Percentiles rank a stretch among this genome's conserved stretches.
Evolutionary conservation across 2,888 invertebrate species (phyloP).

Genomic region (Agrotis ipsilon): DNA sequence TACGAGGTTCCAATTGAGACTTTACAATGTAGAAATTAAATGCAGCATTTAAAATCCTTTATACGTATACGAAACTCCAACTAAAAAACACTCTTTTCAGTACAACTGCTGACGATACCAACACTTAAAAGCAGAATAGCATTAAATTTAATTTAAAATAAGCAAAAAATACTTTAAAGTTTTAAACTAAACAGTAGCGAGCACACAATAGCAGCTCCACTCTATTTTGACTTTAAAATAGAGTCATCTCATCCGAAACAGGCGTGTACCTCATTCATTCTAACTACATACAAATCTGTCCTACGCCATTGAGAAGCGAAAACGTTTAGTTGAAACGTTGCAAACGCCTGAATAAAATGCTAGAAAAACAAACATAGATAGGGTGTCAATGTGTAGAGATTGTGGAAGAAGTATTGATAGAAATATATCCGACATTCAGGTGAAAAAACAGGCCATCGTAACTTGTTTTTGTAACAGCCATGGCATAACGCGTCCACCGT

Average conservation of each 20-base stretch:
- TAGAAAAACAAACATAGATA: conserved; percentile 65
- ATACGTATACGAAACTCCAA: too few relatives aligned
- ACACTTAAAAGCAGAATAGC: neutral
- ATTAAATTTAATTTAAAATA: neutral
- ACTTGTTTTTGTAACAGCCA: too few relatives aligned
- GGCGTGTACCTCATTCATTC: conserved; percentile 63
- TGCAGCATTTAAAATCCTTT: neutral
- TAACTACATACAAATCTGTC: conserved; percentile 62
- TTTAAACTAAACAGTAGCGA: conserved; percentile 10
- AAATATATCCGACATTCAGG: neutral
- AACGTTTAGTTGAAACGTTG: conserved; percentile 71
- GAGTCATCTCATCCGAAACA: conserved; percentile 56
- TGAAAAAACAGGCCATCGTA: neutral
- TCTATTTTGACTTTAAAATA: conserved; percentile 51
- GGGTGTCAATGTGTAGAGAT: conserved; percentile 17
- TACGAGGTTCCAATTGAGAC: too few relatives aligned
- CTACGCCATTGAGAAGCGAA: conserved; percentile 63
- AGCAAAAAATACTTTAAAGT: neutral
- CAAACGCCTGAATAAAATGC: conserved; percentile 66
- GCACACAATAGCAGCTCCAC: conserved; percentile 17
- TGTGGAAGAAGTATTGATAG: conserved; percentile 28
- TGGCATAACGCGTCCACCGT: too few relatives aligned
- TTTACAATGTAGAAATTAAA: neutral
- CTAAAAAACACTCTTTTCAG: neutral
- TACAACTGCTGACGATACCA: neutral